Conservation (phyloP, 2,888 invertebrate genomes). For the Coleophora flavipennella region DNA sequence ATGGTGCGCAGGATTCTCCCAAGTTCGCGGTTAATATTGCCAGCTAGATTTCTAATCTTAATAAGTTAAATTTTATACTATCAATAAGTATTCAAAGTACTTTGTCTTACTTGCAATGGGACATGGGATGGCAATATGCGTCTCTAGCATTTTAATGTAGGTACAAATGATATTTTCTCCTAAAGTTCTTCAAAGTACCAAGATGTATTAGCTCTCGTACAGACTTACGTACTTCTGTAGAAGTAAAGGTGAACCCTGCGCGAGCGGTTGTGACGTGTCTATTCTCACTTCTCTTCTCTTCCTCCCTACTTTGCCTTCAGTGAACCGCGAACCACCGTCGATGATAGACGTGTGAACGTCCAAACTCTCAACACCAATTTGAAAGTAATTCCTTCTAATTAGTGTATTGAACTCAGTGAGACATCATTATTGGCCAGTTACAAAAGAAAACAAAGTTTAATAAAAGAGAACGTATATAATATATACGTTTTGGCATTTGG, state of each 20-base stretch:
- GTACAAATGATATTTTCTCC: background rate
- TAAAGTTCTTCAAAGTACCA: conserved; percentile 30
- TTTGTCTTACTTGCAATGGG: no score
- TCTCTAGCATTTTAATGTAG: no score
- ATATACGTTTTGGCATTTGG: conserved; percentile 29
- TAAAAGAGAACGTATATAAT: conserved; percentile 10
- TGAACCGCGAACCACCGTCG: conserved; percentile 49
- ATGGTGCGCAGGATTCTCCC: no score
- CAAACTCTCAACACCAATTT: conserved; percentile 2
- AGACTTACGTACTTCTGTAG: no score
- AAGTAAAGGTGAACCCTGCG: conserved; percentile 65
- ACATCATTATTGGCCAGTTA: conserved; percentile 2
- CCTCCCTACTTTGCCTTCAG: no score
- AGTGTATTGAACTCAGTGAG: conserved; percentile 35
- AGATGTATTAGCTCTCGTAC: conserved; percentile 26
- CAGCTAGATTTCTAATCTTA: no score
- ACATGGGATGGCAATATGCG: no score
- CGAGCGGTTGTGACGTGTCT: conserved; percentile 58
- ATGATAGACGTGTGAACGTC: conserved; percentile 22
- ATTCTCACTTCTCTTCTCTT: conserved; percentile 51
- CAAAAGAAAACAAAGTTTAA: no score
- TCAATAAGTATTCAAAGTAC: no score
- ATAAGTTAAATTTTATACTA: no score
- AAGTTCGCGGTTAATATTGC: no score
- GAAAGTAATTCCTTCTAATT: conserved; percentile 31